Conservation (phyloP, 2,888 invertebrate species). For the Chrysodeixis includens region DNA sequence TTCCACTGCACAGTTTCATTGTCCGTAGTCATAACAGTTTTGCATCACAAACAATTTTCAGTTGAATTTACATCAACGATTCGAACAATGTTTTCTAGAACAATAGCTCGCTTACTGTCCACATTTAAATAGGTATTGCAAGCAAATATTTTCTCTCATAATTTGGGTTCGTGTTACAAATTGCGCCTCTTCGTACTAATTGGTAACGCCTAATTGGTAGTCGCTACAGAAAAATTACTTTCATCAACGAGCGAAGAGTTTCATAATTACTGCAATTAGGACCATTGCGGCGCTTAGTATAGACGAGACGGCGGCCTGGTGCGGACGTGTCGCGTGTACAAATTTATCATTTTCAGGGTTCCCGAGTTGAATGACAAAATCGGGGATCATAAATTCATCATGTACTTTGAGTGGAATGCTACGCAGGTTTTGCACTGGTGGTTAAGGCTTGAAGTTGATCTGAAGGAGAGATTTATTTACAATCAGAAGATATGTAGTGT, state of each 20-base stretch:
- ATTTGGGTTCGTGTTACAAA: constrained; percentile 79
- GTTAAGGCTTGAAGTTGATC: not conserved
- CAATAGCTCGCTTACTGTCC: constrained; percentile 30
- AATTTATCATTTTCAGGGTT: constrained; percentile 70
- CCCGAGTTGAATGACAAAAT: not conserved
- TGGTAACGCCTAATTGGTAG: constrained; percentile 84
- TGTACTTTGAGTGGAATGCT: not conserved
- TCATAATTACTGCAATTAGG: constrained; percentile 86
- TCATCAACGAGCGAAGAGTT: constrained; percentile 86
- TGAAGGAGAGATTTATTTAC: not conserved
- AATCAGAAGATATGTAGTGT: no score
- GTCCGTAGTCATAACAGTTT: not conserved
- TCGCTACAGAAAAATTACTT: constrained; percentile 86
- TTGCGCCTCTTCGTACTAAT: constrained; percentile 77
- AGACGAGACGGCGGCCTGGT: constrained; percentile 67
- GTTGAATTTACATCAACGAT: not conserved
- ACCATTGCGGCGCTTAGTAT: constrained; percentile 79
- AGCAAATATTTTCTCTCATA: constrained; percentile 65
- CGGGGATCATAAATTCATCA: not conserved
- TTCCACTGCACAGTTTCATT: not conserved
- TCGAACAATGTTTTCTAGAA: constrained; percentile 22
- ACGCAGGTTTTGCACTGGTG: not conserved
- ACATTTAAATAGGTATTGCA: constrained; percentile 21
- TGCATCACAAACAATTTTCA: constrained; percentile 6
- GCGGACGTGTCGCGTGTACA: constrained; percentile 81